Base-by-base conservation (phyloP, 2,888 invertebrate genomes). In the Biston stratarius region DNA sequence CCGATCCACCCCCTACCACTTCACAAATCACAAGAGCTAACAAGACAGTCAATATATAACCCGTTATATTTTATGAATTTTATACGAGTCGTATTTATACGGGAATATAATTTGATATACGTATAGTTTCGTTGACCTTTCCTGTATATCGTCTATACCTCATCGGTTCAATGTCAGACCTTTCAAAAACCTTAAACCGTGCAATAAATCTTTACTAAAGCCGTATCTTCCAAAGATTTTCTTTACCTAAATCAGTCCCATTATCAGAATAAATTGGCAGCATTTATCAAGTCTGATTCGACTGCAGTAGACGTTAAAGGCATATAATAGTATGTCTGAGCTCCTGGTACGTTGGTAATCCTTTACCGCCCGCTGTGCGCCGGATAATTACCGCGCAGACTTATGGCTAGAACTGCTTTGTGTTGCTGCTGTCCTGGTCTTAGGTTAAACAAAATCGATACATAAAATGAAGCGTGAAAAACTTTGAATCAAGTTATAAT, bases 191-290 rank as follows among this genome's bases (percentile, higher is more conserved):
- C 45, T n/a, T 59, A 49, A 59, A 59, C 49, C 61, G 7, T 34
- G 14, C 58, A 48, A 58, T 67, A 58, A 52, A 61, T 62, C 56
- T 48, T 15, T 34, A 15, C 24, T 55, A 36, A 67, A 58, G 8
- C 52, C 51, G 8, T 58, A 47, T 56, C 44, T 56, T 10, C 47
- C 34, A 38, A 53, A 53, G 38, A 62, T 49, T 67, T 67, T 59
- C 55, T 40, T 68, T 62, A 48, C 15, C 49, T 56, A 62, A 69
- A 65, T 62, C 64, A 64, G 64, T 55, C 12, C 64, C 62, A 65
- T 69, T 69, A 69, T 61, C 24, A 36, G 33, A 61, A 64, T 69
- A 64, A 61, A 69, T 68, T 64, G 69, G 55, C 64, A 59, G 53
- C 61, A 51, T 65, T 49, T 53, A 62, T 69, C 60, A 65, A 36